Evolutionary conservation across 2,113 vertebrate species (phyloP).

Genomic region (Microcebus tavaratra): DNA sequence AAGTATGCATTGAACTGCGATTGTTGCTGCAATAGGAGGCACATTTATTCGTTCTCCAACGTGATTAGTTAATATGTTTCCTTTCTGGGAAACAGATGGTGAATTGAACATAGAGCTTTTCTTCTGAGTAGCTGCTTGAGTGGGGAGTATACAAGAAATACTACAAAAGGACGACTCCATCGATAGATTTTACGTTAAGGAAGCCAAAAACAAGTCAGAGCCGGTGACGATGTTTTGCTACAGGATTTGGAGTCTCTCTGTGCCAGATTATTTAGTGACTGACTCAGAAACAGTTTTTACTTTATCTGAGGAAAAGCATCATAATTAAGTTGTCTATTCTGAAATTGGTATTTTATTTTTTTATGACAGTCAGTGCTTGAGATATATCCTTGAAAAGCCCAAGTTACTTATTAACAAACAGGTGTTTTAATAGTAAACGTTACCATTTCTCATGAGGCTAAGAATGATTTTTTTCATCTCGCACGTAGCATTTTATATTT

Average conservation of each 20-base stretch:
- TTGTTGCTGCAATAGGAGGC: not conserved
- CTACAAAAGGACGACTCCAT: conserved; percentile 18
- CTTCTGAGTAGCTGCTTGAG: conserved; percentile 68
- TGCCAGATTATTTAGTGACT: not conserved
- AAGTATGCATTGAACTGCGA: not conserved
- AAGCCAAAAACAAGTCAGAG: conserved; percentile 22
- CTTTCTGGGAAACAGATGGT: conserved; percentile 69
- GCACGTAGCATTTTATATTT: not conserved
- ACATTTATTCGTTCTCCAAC: not conserved
- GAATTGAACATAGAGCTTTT: conserved; percentile 33
- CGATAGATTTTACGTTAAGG: conserved; percentile 40
- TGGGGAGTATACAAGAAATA: conserved; percentile 64
- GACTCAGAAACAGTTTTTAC: conserved; percentile 54
- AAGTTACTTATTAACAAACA: conserved; percentile 59
- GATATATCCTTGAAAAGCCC: conserved; percentile 24
- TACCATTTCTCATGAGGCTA: not conserved
- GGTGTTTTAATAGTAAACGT: conserved; percentile 9
- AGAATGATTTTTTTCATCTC: not conserved
- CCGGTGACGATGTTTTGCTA: not conserved
- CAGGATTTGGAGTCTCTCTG: not conserved
- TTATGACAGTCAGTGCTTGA: conserved; percentile 36
- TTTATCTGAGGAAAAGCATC: conserved; percentile 36
- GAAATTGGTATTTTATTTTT: conserved; percentile 6
- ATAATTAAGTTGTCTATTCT: conserved; percentile 45
- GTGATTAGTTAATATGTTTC: conserved; percentile 41